phyloP scores from a whole-genome alignment of 2,888 invertebrate species.

The Antheraea assamensis region DNA sequence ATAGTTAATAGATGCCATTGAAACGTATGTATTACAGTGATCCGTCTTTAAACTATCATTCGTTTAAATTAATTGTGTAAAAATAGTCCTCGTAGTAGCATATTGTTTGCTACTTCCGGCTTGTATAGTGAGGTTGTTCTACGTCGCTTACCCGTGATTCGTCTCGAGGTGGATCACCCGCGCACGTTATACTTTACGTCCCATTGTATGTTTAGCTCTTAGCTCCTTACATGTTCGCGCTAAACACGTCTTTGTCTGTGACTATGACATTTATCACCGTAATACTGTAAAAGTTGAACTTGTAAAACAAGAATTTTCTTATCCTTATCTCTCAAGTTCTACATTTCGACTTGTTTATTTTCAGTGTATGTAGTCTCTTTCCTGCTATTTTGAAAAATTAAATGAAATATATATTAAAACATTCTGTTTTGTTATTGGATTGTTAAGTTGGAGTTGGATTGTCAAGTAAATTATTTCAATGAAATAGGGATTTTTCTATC shows the following conservation, averaged over 20 bases:
- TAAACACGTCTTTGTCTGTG: conserved; percentile 16
- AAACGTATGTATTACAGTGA: background rate
- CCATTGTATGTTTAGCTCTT: conserved; percentile 39
- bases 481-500: no score
- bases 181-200: conserved; percentile 42
- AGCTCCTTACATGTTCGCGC: conserved; percentile 20
- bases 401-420: no score
- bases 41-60: background rate
- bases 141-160: background rate
- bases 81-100: background rate
- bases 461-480: no score
- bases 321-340: background rate
- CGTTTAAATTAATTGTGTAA: no score
- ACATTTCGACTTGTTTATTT: conserved; percentile 1
- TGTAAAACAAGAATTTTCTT: conserved; percentile 7
- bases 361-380: background rate
- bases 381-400: background rate
- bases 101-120: background rate
- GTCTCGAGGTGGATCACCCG: background rate
- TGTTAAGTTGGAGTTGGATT: no score
- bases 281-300: background rate
- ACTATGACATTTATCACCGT: conserved; percentile 10
- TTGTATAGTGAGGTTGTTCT: background rate
- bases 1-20: background rate
- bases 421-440: no score